A percentile compares a stretch with the other conserved stretches of the same genome.
Conservation (phyloP, 2,113 vertebrate genomes). For the Rallus limicola region DNA sequence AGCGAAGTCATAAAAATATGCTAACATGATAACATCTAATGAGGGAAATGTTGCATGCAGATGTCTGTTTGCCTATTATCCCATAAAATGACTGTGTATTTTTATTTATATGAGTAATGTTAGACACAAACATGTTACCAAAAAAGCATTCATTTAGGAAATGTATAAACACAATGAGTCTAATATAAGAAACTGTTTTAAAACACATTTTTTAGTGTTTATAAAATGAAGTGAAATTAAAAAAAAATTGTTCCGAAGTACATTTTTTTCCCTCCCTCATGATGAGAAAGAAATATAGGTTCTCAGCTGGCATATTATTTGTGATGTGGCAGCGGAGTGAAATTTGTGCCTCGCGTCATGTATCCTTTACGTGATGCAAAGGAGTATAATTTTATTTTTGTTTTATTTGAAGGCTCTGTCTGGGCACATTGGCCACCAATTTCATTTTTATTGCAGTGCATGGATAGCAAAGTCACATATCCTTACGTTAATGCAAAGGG, state of each 20-base stretch:
- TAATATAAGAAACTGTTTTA: constrained; percentile 62
- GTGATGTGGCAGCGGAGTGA: constrained; percentile 21
- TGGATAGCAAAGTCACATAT: constrained; percentile 58
- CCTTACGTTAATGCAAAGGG: constrained; percentile 47
- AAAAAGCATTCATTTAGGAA: constrained; percentile 55
- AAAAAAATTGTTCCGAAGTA: not conserved
- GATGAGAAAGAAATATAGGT: constrained; percentile 32
- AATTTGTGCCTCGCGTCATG: constrained; percentile 40
- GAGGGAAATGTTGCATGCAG: constrained; percentile 66
- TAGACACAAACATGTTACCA: constrained; percentile 51
- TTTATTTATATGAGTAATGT: constrained; percentile 68
- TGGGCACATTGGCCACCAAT: constrained; percentile 46
- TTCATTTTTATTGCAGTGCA: constrained; percentile 63
- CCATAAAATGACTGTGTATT: constrained; percentile 63
- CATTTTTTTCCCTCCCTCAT: not conserved
- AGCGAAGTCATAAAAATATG: constrained; percentile 66
- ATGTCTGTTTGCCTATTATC: constrained; percentile 70
- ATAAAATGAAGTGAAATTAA: constrained; percentile 44
- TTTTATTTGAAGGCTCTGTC: constrained; percentile 67
- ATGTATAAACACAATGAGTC: constrained; percentile 45
- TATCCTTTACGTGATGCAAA: constrained; percentile 41
- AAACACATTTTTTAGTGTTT: constrained; percentile 50
- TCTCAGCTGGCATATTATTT: constrained; percentile 24
- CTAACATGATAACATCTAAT: constrained; percentile 67
- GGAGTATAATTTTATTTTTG: constrained; percentile 56